These are phyloP conservation scores for Morus bassanus DNA, from an alignment of 2,797 vertebrate genomes.

Conservation along the genomic window DNA sequence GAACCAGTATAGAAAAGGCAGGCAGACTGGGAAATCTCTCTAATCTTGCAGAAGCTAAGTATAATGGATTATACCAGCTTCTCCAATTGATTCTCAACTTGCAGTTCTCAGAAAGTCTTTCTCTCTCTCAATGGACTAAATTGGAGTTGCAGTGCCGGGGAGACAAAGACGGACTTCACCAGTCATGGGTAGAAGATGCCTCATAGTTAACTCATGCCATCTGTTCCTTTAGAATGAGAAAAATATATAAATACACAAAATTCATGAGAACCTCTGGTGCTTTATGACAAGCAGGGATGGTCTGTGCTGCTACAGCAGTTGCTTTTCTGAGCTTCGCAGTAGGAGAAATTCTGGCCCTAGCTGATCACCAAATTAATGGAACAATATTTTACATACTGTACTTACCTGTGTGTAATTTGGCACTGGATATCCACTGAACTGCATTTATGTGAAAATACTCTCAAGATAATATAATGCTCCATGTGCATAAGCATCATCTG, in stretches of 20 bases:
- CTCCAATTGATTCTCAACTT: not conserved
- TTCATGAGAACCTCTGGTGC: not conserved
- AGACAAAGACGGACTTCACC: not conserved
- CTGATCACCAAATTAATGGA: not conserved
- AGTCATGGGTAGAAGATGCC: not conserved
- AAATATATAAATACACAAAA: not conserved
- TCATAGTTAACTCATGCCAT: not conserved
- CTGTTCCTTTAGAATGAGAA: not conserved
- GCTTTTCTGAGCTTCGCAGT: not conserved
- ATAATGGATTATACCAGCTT: not conserved
- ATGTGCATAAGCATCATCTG: not conserved
- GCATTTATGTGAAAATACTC: not conserved
- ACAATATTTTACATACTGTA: not conserved
- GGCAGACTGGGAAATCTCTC: not conserved
- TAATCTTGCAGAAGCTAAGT: not conserved
- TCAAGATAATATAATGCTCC: not conserved
- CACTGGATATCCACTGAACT: not conserved
- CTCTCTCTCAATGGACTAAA: not conserved
- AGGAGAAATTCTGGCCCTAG: not conserved
- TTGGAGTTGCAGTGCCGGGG: not conserved
- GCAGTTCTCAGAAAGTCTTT: not conserved
- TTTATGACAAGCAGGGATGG: not conserved
- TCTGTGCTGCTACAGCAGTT: not conserved
- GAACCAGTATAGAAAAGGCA: not conserved
- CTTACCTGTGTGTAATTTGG: not conserved